phyloP scores from a whole-genome alignment of 2,797 vertebrate genomes.

The Enteromius viviparus region DNA sequence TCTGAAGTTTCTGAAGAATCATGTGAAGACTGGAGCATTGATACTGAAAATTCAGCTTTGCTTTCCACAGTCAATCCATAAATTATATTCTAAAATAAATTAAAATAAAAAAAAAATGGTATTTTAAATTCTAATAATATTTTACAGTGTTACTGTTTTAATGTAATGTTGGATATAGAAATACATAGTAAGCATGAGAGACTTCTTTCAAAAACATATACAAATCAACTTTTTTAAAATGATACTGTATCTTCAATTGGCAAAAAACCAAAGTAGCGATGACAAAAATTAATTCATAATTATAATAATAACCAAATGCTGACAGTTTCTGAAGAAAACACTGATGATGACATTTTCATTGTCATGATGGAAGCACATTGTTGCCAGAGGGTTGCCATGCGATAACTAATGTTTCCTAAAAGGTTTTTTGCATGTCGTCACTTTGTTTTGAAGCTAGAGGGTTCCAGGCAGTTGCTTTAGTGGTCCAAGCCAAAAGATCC shows the following conservation, averaged over 20 bases:
- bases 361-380: not conserved
- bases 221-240: not conserved
- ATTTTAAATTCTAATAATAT: not conserved
- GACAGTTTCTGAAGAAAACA: not conserved
- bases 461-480: not conserved
- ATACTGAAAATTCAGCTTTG: not conserved
- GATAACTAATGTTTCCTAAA: not conserved
- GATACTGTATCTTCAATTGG: not conserved
- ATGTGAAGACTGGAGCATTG: not conserved
- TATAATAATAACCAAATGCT: not conserved
- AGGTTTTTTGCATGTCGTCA: not conserved
- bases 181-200: not conserved
- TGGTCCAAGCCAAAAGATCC: not conserved
- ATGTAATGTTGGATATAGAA: not conserved
- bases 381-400: not conserved
- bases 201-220: not conserved
- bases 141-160: not conserved
- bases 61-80: not conserved
- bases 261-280: not conserved
- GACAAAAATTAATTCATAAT: not conserved
- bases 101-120: not conserved
- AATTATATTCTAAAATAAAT: not conserved
- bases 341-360: not conserved
- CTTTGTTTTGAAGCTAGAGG: not conserved
- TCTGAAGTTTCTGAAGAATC: not conserved